phyloP scores from a whole-genome alignment of 2,797 vertebrate genomes.

The Chlorospingus flavigularis region DNA sequence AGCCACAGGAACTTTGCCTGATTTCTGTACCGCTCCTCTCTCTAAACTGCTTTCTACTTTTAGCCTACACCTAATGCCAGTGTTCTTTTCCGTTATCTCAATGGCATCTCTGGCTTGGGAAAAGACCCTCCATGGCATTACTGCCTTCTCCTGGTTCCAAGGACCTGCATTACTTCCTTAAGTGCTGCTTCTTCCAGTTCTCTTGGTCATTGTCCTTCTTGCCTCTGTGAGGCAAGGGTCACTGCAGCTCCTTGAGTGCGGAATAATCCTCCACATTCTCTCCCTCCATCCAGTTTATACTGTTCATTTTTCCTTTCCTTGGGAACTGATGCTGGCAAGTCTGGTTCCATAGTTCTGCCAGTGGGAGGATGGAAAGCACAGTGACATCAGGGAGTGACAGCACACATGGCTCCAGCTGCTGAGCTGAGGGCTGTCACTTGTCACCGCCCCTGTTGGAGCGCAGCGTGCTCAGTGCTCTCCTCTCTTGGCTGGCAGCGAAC shows the following conservation, averaged over 20 bases:
- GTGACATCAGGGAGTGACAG: neutral
- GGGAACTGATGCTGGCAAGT: neutral
- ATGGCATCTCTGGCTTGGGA: rapidly evolving
- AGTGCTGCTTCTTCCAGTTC: neutral
- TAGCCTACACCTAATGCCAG: neutral
- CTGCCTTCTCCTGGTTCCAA: neutral
- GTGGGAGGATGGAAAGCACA: neutral
- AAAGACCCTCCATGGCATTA: neutral
- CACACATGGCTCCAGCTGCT: neutral
- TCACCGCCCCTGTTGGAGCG: neutral
- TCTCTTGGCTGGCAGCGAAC: rapidly evolving
- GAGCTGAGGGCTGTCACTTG: neutral
- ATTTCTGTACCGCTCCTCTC: neutral
- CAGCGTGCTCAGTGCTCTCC: rapidly evolving
- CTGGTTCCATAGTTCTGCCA: neutral
- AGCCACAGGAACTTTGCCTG: rapidly evolving
- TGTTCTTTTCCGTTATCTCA: neutral
- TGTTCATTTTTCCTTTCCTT: neutral
- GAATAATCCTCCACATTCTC: neutral
- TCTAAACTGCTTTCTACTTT: neutral
- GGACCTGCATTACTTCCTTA: neutral
- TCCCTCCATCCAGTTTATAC: neutral
- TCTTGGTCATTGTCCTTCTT: neutral
- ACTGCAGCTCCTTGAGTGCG: rapidly evolving
- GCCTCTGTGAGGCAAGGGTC: neutral